Evolutionary conservation across 2,797 vertebrate species (phyloP).

Genomic region (Phrynocephalus forsythii): DNA sequence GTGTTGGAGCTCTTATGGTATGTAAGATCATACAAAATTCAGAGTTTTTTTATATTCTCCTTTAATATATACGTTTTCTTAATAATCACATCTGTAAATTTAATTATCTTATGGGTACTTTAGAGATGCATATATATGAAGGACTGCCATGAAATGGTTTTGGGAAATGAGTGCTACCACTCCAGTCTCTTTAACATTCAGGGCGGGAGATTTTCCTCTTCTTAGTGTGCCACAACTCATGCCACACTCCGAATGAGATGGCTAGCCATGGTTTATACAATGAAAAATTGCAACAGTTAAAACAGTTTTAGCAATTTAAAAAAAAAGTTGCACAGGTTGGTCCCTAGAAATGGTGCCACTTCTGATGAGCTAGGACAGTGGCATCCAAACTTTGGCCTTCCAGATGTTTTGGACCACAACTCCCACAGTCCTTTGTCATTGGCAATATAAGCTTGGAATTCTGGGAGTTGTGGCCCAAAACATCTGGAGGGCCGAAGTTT

Average conservation of each 20-base stretch:
- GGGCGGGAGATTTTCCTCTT: not conserved
- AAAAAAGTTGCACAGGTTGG: not conserved
- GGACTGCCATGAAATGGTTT: constrained; percentile 45
- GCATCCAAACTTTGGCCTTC: no score
- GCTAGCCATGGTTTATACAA: not conserved
- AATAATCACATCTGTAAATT: constrained; percentile 44
- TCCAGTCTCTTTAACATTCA: not conserved
- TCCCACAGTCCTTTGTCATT: no score
- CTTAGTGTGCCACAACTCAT: not conserved
- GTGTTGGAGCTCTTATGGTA: constrained; percentile 78
- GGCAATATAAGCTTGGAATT: no score
- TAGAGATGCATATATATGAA: constrained; percentile 20
- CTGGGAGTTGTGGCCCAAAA: no score
- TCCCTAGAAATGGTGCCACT: not conserved
- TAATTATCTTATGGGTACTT: constrained; percentile 23
- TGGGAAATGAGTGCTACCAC: not conserved
- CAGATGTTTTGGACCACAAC: no score
- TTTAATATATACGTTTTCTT: constrained; percentile 56
- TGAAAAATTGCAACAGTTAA: not conserved
- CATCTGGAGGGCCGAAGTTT: no score
- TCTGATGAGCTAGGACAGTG: not conserved
- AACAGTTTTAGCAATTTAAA: no score
- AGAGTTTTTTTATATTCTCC: constrained; percentile 64
- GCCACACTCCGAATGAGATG: not conserved
- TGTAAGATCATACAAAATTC: constrained; percentile 72